Evolutionary conservation across 2,113 vertebrate species (phyloP), one percentile per base, ranked within the genome.

Genomic region (Coptodon bakossiorum): DNA sequence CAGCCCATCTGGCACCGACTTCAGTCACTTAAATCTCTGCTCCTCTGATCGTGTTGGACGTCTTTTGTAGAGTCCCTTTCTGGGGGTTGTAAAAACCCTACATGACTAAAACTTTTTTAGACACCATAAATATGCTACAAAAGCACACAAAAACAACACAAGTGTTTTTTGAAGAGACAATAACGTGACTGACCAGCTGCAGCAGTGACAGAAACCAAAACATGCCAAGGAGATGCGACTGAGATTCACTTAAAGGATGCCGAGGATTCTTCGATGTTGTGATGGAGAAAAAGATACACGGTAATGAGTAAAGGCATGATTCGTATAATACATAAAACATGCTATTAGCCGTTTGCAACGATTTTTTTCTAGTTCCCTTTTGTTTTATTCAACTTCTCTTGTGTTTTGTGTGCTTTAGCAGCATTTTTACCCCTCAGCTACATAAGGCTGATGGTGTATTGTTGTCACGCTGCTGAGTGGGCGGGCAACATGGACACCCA

Each of bases 101-200:
- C 14, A 45, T 17, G 3, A 29, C 3, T 7, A 17, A 76, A 76
- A 50, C 71, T 1, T 19, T 31, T 17, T 3, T 1, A 50, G 9
- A 50, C 43, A 31, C 27, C 45, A 19, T 53, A 79, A 53, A 53
- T 36, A 53, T 2, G 4, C 19, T 13, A 5, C 36, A 0, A 66
- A n/a, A 66, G 31, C 61, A n/a, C 59, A 63, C 59, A 63, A 63
- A 12, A 63, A 36, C 59, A 63, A 4, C 59, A 63, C 31, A 63
- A 63, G 10, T 38, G 61, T 5, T 7, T 66, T 66, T 66, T 38
- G 61, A 38, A 66, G 61, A 38, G 34, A 5, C 34, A 38, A 66
- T 66, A 66, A 66, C 3, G 31, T 36, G 31, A 66, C 31, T 66
- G 61, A n/a, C 17, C 17, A 0, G 31, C 0, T 36, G 9, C 61